These are phyloP conservation scores for Verasper variegatus DNA, from an alignment of 2,113 vertebrate genomes.

Conservation along the genomic window DNA sequence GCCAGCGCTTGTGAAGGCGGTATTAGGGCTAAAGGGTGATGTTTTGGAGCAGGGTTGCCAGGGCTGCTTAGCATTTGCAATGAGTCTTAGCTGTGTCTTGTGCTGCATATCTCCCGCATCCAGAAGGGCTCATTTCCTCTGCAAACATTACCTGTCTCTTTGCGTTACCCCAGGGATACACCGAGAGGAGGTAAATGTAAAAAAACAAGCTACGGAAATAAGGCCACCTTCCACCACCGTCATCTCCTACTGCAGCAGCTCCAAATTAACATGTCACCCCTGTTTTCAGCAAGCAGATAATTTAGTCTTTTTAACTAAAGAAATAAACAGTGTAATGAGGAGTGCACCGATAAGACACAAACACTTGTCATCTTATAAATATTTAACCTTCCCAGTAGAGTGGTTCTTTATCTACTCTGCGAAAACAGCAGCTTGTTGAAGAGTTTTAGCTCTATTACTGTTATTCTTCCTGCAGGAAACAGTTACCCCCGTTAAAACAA, in stretches of 20 bases:
- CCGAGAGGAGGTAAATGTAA: slow-evolving; percentile 35
- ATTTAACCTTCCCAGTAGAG: slow-evolving; percentile 70
- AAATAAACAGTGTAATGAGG: slow-evolving; percentile 71
- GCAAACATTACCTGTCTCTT: slow-evolving; percentile 76
- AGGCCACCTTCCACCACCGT: slow-evolving; percentile 20
- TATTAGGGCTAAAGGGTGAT: slow-evolving; percentile 64
- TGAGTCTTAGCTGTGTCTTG: slow-evolving; percentile 66
- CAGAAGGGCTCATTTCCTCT: slow-evolving; percentile 75
- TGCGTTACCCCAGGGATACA: slow-evolving; percentile 52
- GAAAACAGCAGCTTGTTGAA: slow-evolving; percentile 35
- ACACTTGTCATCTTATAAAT: slow-evolving; percentile 75
- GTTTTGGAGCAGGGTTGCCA: slow-evolving; percentile 62
- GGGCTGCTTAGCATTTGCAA: slow-evolving; percentile 77
- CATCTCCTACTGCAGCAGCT: slow-evolving; percentile 35
- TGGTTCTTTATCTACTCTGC: slow-evolving; percentile 48
- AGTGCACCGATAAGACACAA: slow-evolving; percentile 63
- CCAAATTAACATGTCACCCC: slow-evolving; percentile 67
- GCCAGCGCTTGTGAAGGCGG: slow-evolving; percentile 53
- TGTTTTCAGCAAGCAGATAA: slow-evolving; percentile 56
- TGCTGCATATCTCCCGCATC: slow-evolving; percentile 65
- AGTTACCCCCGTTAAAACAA: slow-evolving; percentile 42
- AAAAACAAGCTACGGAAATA: slow-evolving; percentile 52
- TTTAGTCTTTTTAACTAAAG: slow-evolving; percentile 62
- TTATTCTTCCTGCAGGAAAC: slow-evolving; percentile 46
- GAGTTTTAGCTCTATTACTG: slow-evolving; percentile 32